These are phyloP conservation scores for Phalacrocorax pelagicus DNA, from an alignment of 2,113 vertebrate genomes.

Conservation along the genomic window DNA sequence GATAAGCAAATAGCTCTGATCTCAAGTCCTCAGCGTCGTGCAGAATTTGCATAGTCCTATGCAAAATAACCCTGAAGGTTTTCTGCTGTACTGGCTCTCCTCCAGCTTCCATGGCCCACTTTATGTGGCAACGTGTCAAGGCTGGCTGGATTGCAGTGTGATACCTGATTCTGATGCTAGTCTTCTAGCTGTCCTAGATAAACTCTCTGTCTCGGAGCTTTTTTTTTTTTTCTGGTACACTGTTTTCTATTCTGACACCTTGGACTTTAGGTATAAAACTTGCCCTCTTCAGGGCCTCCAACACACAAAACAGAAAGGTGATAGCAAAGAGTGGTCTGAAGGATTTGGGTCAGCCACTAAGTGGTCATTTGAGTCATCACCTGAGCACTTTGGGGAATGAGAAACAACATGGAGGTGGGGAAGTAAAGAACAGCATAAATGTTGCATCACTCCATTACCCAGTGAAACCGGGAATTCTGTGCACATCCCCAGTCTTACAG, in stretches of 20 bases:
- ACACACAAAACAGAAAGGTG: background rate
- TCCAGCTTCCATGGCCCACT: background rate
- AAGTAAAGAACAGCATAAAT: background rate
- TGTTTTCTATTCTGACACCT: background rate
- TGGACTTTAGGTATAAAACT: background rate
- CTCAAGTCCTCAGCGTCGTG: background rate
- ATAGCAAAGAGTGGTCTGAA: background rate
- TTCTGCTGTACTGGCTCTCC: background rate
- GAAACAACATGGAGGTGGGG: background rate
- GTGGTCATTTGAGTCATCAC: background rate
- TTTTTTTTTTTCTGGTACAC: background rate
- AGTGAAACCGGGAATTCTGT: background rate
- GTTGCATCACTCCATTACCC: accelerated
- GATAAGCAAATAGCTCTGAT: background rate
- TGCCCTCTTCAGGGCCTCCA: background rate
- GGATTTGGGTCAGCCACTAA: background rate
- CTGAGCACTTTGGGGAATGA: background rate
- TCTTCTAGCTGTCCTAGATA: background rate
- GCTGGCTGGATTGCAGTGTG: background rate
- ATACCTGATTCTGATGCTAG: background rate
- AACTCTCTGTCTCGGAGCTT: background rate
- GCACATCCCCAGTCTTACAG: background rate
- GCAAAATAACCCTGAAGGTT: background rate
- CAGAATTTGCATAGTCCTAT: background rate
- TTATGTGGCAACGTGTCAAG: background rate